These are phyloP conservation scores for Acinonyx jubatus DNA, from an alignment of 2,113 vertebrate species.

Conservation along the genomic window DNA sequence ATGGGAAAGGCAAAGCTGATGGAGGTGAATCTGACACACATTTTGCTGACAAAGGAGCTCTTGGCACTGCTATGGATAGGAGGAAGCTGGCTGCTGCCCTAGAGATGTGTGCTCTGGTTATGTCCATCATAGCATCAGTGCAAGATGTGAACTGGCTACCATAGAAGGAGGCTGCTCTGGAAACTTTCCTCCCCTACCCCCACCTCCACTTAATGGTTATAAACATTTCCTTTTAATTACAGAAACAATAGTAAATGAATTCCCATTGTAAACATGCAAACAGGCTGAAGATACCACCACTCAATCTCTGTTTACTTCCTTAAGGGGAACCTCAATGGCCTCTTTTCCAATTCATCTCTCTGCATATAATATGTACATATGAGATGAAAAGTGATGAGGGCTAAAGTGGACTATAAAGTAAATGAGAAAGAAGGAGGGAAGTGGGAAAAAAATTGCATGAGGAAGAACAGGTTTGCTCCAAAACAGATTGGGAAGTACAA, in stretches of 20 bases:
- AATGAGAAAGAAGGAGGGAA: neutral
- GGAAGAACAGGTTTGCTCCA: conserved; percentile 34
- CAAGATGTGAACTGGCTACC: neutral
- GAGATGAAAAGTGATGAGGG: neutral
- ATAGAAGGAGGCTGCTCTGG: neutral
- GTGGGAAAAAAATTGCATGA: neutral
- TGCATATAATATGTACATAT: neutral
- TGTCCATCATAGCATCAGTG: neutral
- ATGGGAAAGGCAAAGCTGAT: neutral
- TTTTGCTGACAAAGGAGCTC: conserved; percentile 27
- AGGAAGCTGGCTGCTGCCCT: neutral
- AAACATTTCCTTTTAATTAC: conserved; percentile 52
- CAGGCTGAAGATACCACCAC: neutral
- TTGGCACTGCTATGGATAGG: neutral
- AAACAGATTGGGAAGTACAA: conserved; percentile 40
- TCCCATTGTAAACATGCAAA: conserved; percentile 35
- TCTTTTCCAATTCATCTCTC: conserved; percentile 43
- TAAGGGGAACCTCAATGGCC: neutral
- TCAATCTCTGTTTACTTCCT: conserved; percentile 6
- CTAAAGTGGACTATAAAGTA: neutral
- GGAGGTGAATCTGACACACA: neutral
- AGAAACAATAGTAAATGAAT: conserved; percentile 26
- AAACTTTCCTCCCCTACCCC: neutral
- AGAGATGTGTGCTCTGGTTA: neutral
- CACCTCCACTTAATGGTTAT: conserved; percentile 3